phyloP scores from a whole-genome alignment of 2,888 invertebrate genomes.

The Temnothorax ravouxi region DNA sequence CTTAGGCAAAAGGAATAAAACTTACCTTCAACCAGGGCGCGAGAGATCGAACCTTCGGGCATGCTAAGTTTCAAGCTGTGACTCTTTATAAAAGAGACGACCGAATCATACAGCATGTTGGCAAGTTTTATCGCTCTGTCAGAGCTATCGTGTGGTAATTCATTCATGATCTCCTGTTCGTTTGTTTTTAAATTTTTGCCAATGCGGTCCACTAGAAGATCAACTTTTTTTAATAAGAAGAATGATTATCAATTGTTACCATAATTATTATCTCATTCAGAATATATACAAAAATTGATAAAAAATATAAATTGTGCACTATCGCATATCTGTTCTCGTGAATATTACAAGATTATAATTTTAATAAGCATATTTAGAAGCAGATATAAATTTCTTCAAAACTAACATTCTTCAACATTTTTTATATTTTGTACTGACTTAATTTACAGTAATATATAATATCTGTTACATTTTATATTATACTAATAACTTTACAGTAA shows the following conservation, averaged over 20 bases:
- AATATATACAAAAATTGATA: neutral
- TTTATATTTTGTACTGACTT: neutral
- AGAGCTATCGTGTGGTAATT: conserved; percentile 87
- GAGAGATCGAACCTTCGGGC: conserved; percentile 90
- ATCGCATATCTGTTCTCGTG: neutral
- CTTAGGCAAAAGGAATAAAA: conserved; percentile 58
- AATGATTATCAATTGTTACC: neutral
- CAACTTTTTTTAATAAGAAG: neutral
- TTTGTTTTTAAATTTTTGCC: conserved; percentile 81
- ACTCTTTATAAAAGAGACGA: conserved; percentile 88
- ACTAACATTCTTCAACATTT: neutral
- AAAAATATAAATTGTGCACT: neutral
- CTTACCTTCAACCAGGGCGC: conserved; percentile 93
- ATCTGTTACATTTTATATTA: conserved; percentile 6
- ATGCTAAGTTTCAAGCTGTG: conserved; percentile 91
- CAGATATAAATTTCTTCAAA: neutral
- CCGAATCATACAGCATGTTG: conserved; percentile 88
- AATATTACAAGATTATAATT: neutral
- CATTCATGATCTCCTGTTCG: conserved; percentile 87
- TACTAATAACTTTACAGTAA: neutral
- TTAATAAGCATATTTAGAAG: neutral
- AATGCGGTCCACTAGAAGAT: conserved; percentile 75
- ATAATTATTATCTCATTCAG: neutral
- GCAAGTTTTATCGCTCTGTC: conserved; percentile 88
- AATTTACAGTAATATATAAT: conserved; percentile 4